Percentiles rank a stretch among this genome's conserved stretches.
Evolutionary conservation across 2,888 invertebrate species (phyloP).

Genomic region (Sthenelais limicola): DNA sequence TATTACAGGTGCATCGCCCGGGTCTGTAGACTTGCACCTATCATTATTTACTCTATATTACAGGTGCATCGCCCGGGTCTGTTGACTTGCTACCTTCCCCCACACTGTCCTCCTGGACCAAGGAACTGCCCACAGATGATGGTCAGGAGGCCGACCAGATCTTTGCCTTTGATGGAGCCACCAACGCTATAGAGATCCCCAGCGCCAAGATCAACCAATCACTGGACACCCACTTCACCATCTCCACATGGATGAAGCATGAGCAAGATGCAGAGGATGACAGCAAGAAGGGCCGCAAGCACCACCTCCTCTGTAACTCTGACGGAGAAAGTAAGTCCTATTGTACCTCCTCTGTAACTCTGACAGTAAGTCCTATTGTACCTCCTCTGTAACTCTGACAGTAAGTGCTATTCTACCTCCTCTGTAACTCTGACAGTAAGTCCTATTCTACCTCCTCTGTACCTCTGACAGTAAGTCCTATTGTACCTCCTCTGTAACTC

Average conservation of each 20-base stretch:
- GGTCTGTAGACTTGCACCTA: too few species aligned
- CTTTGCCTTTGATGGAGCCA: constrained; percentile 94
- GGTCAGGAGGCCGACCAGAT: constrained; percentile 89
- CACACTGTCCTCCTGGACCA: constrained; percentile 84
- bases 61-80: constrained; percentile 84
- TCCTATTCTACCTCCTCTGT: too few species aligned
- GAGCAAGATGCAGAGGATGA: constrained; percentile 76
- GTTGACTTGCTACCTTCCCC: constrained; percentile 90
- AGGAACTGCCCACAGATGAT: constrained; percentile 86
- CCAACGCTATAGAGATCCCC: constrained; percentile 81
- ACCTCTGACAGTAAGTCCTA: too few species aligned
- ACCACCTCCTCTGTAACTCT: constrained; percentile 96
- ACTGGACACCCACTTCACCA: constrained; percentile 86
- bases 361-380: too few species aligned
- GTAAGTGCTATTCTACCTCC: too few species aligned
- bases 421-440: too few species aligned
- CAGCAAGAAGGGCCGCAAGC: constrained; percentile 79
- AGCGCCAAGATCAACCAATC: constrained; percentile 78
- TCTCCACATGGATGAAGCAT: constrained; percentile 96
- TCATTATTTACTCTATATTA: background rate
- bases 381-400: too few species aligned
- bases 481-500: too few species aligned
- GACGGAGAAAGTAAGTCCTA: constrained; percentile 97
- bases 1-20: too few species aligned
- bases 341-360: too few species aligned